phyloP scores from a whole-genome alignment of 2,888 invertebrate species.

The Chrysina gloriosa region DNA sequence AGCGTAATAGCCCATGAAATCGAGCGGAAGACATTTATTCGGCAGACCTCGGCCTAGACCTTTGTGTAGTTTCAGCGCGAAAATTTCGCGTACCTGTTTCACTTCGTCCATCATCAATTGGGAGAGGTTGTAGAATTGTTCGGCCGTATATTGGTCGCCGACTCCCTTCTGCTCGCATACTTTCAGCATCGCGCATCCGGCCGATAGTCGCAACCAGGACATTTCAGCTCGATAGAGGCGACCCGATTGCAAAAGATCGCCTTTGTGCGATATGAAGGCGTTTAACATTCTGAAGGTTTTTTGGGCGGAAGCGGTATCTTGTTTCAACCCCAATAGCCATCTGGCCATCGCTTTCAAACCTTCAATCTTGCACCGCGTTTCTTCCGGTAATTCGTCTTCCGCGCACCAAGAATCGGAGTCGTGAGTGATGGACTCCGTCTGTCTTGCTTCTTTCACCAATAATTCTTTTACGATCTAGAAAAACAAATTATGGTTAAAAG shows the following conservation, averaged over 20 bases:
- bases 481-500: not conserved
- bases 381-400: conserved; percentile 88
- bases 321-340: conserved; percentile 92
- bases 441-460: conserved; percentile 81
- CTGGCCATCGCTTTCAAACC: conserved; percentile 96
- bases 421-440: conserved; percentile 63
- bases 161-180: conserved; percentile 97
- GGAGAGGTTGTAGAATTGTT: conserved; percentile 94
- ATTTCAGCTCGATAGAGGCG: conserved; percentile 86
- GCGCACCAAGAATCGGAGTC: conserved; percentile 80
- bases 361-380: conserved; percentile 92
- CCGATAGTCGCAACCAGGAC: conserved; percentile 91
- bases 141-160: conserved; percentile 92
- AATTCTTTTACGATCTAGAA: conserved; percentile 91
- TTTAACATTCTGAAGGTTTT: conserved; percentile 95
- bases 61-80: conserved; percentile 93
- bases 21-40: conserved; percentile 90
- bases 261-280: conserved; percentile 93
- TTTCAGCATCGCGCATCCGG: conserved; percentile 96
- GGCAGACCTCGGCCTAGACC: conserved; percentile 87
- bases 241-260: conserved; percentile 72
- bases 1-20: conserved; percentile 97
- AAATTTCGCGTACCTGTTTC: conserved; percentile 86
- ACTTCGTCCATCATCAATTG: conserved; percentile 90
- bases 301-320: conserved; percentile 87